Percentiles rank a stretch among this genome's conserved stretches.
These are phyloP conservation scores for Ophonus ardosiacus DNA, from an alignment of 2,888 invertebrate species.

Conservation along the genomic window DNA sequence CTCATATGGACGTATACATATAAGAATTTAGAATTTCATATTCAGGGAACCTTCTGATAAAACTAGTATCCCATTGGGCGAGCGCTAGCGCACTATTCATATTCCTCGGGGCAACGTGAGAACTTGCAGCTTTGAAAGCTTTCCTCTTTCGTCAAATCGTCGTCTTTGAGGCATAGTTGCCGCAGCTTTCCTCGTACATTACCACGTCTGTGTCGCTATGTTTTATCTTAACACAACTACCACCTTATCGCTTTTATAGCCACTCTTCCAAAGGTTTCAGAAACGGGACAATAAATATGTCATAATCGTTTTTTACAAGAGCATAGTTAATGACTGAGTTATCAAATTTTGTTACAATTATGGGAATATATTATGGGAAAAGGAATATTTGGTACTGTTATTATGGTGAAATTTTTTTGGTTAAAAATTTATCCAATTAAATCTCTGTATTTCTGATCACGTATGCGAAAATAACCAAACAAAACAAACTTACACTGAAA, in stretches of 20 bases:
- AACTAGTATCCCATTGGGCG: neutral
- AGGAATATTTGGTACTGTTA: too few relatives aligned
- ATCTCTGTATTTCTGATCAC: too few relatives aligned
- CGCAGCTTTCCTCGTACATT: neutral
- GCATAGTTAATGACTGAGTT: neutral
- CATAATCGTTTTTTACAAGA: neutral
- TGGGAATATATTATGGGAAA: neutral
- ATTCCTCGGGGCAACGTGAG: neutral
- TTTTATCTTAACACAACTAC: neutral
- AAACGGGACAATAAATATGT: constrained; percentile 17
- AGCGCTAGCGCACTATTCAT: neutral
- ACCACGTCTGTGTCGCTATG: neutral
- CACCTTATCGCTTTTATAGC: constrained; percentile 20
- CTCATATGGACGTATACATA: too few relatives aligned
- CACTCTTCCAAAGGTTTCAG: neutral
- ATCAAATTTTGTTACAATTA: neutral
- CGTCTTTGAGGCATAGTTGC: neutral
- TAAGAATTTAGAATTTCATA: too few relatives aligned
- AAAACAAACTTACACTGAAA: too few relatives aligned
- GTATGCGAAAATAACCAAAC: too few relatives aligned
- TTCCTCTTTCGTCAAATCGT: neutral
- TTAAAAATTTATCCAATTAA: too few relatives aligned
- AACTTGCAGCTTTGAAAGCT: neutral
- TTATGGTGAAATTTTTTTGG: too few relatives aligned
- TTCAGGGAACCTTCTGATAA: too few relatives aligned